A percentile compares a stretch with the other conserved stretches of the same genome.
Evolutionary conservation across 2,888 invertebrate species (phyloP).

Genomic region (Synergus japonicus): DNA sequence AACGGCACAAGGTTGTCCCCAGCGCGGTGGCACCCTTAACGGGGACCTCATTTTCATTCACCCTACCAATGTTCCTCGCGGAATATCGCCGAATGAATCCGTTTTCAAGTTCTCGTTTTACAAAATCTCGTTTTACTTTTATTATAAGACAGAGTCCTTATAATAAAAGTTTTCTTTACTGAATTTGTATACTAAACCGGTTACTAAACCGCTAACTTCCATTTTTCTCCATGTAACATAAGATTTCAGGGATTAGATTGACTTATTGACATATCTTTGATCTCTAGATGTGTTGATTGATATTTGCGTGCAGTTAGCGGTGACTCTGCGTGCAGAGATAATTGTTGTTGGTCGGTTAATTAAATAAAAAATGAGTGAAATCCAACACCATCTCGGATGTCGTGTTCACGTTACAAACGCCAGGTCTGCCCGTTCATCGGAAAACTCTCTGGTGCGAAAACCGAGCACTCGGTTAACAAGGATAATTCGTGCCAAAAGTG

Average conservation of each 20-base stretch:
- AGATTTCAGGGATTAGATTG: too few relatives aligned
- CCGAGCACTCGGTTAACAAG: conserved; percentile 39
- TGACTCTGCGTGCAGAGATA: neutral
- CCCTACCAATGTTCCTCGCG: conserved; percentile 14
- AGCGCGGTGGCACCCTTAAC: conserved; percentile 22
- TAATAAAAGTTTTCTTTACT: too few relatives aligned
- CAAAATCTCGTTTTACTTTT: too few relatives aligned
- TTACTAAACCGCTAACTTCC: too few relatives aligned
- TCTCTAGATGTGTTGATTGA: neutral
- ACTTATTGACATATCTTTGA: too few relatives aligned
- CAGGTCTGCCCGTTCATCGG: neutral
- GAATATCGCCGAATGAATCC: neutral
- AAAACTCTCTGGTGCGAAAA: conserved; percentile 14
- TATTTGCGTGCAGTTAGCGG: neutral
- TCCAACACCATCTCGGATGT: conserved; percentile 36
- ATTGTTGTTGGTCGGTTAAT: conserved; percentile 5
- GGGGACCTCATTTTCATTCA: conserved; percentile 29
- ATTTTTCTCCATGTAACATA: too few relatives aligned
- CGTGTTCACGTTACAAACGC: conserved; percentile 36
- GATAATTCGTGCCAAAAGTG: conserved; percentile 39
- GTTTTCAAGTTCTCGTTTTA: conserved; percentile 25
- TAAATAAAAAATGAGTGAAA: conserved; percentile 33
- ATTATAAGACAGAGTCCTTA: too few relatives aligned
- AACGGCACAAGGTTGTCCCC: conserved; percentile 28
- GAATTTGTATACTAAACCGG: too few relatives aligned